A percentile compares a stretch with the other conserved stretches of the same genome.
Conservation (phyloP, 1,140 invertebrate species). For the Brachionus paranguensis region DNA sequence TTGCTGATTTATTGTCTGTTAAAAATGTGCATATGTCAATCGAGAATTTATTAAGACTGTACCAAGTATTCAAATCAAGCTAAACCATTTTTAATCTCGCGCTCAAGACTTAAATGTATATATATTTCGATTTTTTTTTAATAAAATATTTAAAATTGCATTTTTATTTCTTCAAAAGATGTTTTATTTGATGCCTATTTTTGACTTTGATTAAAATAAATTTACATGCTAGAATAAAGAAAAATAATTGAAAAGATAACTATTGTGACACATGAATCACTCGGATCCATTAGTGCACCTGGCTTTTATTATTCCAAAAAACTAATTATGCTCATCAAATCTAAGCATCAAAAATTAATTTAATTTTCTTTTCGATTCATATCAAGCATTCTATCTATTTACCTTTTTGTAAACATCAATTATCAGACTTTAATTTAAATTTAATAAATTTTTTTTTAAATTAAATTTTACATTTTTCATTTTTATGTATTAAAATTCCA, state of each 20-base stretch:
- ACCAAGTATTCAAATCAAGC: slow-evolving; percentile 27
- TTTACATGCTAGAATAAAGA: not conserved
- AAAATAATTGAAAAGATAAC: not conserved
- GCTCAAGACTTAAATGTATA: not conserved
- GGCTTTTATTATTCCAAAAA: not conserved
- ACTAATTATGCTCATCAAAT: not conserved
- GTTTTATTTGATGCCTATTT: not conserved
- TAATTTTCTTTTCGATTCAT: not conserved
- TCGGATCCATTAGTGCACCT: not conserved
- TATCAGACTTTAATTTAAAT: not conserved
- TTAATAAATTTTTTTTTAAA: not conserved
- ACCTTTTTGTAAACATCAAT: not conserved
- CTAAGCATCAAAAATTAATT: not conserved
- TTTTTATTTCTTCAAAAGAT: not conserved
- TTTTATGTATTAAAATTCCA: not conserved
- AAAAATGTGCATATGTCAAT: not conserved
- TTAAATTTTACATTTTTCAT: slow-evolving; percentile 3
- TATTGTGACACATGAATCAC: not conserved
- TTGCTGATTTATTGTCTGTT: not conserved
- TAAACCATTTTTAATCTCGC: not conserved
- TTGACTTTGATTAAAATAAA: not conserved
- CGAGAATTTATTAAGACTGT: slow-evolving; percentile 6
- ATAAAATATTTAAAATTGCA: not conserved
- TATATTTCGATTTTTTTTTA: not conserved
- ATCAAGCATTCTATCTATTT: not conserved